phyloP scores from a whole-genome alignment of 1,140 invertebrate species.

The Rhagoletis pomonella region DNA sequence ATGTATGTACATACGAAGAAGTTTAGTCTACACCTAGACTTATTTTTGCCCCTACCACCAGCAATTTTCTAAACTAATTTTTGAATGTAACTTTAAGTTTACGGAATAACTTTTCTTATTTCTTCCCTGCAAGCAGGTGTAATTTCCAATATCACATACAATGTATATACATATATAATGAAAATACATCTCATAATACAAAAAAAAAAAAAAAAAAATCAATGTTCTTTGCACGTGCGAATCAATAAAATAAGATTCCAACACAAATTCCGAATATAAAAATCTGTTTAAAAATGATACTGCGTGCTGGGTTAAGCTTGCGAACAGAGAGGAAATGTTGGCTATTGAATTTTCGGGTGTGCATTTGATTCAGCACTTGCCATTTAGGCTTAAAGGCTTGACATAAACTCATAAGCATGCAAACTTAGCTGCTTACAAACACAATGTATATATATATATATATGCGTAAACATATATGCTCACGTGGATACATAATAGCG shows the following conservation, averaged over 20 bases:
- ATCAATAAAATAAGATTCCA: background rate
- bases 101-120: too few species aligned
- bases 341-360: background rate
- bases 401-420: background rate
- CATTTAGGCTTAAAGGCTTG: background rate
- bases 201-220: background rate
- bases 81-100: too few species aligned
- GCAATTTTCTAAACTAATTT: too few species aligned
- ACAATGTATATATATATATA: too few species aligned
- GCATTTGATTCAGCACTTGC: slow-evolving; percentile 14
- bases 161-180: too few species aligned
- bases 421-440: too few species aligned
- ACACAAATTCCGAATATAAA: background rate
- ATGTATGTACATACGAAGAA: too few species aligned
- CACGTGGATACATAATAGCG: slow-evolving; percentile 1
- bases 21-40: too few species aligned
- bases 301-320: background rate
- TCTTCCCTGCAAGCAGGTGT: too few species aligned
- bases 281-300: background rate
- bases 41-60: too few species aligned
- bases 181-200: background rate
- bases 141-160: too few species aligned
- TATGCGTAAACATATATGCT: background rate
- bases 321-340: background rate
- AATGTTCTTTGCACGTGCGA: background rate